Evolutionary conservation across 1,140 invertebrate genomes (phyloP), one percentile per base, ranked within the genome.

Genomic region (Penaeus vannamei): DNA sequence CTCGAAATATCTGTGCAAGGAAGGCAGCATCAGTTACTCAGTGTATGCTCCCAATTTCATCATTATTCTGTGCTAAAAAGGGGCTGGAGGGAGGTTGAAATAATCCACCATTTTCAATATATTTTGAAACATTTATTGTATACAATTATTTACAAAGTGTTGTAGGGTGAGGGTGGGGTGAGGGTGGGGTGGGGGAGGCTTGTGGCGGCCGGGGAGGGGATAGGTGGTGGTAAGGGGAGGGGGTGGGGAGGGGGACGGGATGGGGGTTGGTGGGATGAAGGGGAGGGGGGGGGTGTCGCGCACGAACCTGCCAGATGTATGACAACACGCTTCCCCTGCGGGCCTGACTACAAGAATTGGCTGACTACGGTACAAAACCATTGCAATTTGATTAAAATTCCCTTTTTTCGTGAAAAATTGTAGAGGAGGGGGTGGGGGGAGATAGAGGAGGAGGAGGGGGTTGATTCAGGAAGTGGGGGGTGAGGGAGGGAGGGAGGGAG

Each of bases 111-210:
- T 26, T 32, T 29, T 76, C 53, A 53, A 76, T 36, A 76, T 76
- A 76, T 76, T 76, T 76, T 76, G 72, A 76, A 76, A 76, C 72
- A 76, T 76, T 76, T 76, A 76, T 76, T 76, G 72, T 76, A 76
- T 76, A 76, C 72, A 76, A 76, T 29, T 76, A 76, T 76, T 76
- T 76, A 76, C 72, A 76, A 76, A 76, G 72, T 76, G 53, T 53
- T 53, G 53, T 53, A 17, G 17, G 53, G 53, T 12, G 53, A 17
- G 17, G 53, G 53, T 12, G 17, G 53, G 53, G 53, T 12, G 53
- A 17, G 53, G 5, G 53, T 14, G 29, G 42, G 72, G 72, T 0
- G 20, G 32, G 32, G 32, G 26, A 76, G 42, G 32, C 72, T 32
- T 76, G 72, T 32, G 17, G 42, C 72, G 10, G 53, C 53, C 53